Evolutionary conservation across 2,113 vertebrate genomes (phyloP), one percentile per base, ranked within the genome.

Genomic region (Isurus oxyrinchus): DNA sequence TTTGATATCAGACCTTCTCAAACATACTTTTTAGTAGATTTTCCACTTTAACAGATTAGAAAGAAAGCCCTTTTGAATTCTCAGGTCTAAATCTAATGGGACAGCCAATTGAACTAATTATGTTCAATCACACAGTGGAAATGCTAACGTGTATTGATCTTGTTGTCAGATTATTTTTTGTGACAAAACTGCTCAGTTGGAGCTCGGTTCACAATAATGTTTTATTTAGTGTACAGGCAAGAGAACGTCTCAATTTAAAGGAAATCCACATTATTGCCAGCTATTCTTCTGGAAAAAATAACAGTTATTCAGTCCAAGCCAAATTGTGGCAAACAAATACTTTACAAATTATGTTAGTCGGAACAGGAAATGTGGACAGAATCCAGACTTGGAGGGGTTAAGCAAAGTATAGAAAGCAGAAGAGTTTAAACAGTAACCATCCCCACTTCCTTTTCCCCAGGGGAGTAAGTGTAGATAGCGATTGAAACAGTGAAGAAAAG

Each of bases 401-500:
- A 94, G 10, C n/a, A 94, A 94, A 66, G 59, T 94, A 94, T 35
- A 61, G 61, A 63, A 66, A 94, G 90, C 35, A 94, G 90, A 35
- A 35, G 63, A 69, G 66, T 66, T 95, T 67, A 95, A 66, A 69
- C 94, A 66, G 27, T 72, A 95, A 67, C 44, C 94, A 49, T 25
- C n/a, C 94, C 40, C 59, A 35, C n/a, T 61, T 61, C 55, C 31
- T 44, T 53, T 49, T 40, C 66, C 67, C 16, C 44, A 19, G 66
- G 63, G 67, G 94, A 95, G 67, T 66, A 6, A 31, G 66, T 72
- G n/a, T 31, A 72, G 94, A 72, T 95, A 72, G 67, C 69, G 49
- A 95, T 49, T 35, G 44, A 95, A 76, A 95, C 49, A 95, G 94
- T 76, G 94, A 55, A 95, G 44, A 95, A 95, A 95, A 95, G 94